Evolutionary conservation across 1,140 invertebrate genomes (phyloP).

Genomic region (Zaprionus inermis): DNA sequence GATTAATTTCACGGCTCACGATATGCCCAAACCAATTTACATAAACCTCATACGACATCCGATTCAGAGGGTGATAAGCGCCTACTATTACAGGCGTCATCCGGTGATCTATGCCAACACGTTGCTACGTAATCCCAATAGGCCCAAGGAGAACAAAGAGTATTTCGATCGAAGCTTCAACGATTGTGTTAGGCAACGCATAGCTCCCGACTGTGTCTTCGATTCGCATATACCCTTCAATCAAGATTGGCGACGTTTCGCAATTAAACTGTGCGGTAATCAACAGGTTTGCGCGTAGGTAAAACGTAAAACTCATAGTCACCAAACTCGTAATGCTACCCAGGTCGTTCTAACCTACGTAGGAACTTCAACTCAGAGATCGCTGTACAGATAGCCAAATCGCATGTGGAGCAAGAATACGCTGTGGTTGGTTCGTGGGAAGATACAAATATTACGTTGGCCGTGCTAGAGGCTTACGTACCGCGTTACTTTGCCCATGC

Average conservation of each 20-base stretch:
- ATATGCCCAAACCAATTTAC: conserved; percentile 92
- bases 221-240: conserved; percentile 89
- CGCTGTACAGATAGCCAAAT: conserved; percentile 92
- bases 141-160: conserved; percentile 90
- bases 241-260: conserved; percentile 91
- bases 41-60: conserved; percentile 95
- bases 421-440: conserved; percentile 94
- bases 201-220: conserved; percentile 89
- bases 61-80: conserved; percentile 94
- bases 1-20: conserved; percentile 88
- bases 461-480: conserved; percentile 93
- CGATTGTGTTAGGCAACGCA: conserved; percentile 90
- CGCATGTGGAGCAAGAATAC: conserved; percentile 93
- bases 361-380: conserved; percentile 93
- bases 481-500: conserved; percentile 93
- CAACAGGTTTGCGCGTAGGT: conserved; percentile 77
- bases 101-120: conserved; percentile 86
- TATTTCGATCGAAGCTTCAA: conserved; percentile 96
- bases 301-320: neutral
- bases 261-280: conserved; percentile 95
- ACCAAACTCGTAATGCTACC: neutral
- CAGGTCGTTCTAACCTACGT: conserved; percentile 37
- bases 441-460: conserved; percentile 92
- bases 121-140: conserved; percentile 92
- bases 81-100: conserved; percentile 91